phyloP scores from a whole-genome alignment of 2,888 invertebrate species.

The Caenorhabditis zanzibari region DNA sequence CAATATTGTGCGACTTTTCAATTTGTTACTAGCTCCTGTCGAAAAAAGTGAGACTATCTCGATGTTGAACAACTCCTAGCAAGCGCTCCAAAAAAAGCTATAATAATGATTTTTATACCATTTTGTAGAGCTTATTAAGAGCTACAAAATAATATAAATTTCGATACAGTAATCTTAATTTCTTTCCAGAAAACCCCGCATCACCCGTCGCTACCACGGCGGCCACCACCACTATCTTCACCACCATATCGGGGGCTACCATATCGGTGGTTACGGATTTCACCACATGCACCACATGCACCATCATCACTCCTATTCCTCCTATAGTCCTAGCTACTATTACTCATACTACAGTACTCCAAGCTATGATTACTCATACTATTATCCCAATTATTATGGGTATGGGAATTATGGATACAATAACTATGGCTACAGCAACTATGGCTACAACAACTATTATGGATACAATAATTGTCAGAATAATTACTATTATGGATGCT shows the following conservation, averaged over 20 bases:
- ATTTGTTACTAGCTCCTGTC: too few relatives aligned
- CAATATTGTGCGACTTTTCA: too few relatives aligned
- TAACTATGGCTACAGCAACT: slow-evolving; percentile 4
- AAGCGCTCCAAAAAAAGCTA: too few relatives aligned
- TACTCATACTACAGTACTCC: background rate
- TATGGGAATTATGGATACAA: slow-evolving; percentile 4
- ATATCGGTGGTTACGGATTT: slow-evolving; percentile 8
- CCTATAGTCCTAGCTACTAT: background rate
- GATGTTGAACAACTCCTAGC: too few relatives aligned
- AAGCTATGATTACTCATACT: background rate
- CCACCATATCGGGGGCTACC: background rate
- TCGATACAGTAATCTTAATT: background rate
- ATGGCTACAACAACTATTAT: background rate
- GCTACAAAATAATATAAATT: too few relatives aligned
- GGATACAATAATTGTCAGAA: background rate
- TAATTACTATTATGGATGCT: background rate
- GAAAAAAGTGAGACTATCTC: too few relatives aligned
- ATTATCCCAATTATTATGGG: background rate
- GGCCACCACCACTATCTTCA: background rate
- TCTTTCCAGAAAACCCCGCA: background rate
- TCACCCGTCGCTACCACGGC: background rate
- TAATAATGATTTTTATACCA: too few relatives aligned
- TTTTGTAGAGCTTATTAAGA: too few relatives aligned
- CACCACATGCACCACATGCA: slow-evolving; percentile 6
- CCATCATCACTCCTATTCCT: slow-evolving; percentile 1